Percentiles rank a stretch among this genome's conserved stretches.
Evolutionary conservation across 1,140 invertebrate genomes (phyloP).

Genomic region (Acyrthosiphon pisum): DNA sequence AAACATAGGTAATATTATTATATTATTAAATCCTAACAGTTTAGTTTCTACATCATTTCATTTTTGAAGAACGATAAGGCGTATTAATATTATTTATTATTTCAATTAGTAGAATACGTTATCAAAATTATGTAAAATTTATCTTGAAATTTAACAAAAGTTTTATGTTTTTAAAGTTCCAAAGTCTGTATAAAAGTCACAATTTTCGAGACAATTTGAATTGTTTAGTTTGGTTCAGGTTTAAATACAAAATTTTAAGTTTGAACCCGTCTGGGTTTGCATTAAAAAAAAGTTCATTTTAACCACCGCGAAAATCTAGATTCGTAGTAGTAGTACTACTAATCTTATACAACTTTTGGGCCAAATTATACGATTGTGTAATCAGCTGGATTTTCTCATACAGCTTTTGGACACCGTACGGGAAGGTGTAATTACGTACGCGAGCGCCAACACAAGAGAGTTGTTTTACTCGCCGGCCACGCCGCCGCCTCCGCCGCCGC

Average conservation of each 20-base stretch:
- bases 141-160: neutral
- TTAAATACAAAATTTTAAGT: neutral
- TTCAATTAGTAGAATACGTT: too few relatives aligned
- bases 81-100: too few relatives aligned
- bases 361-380: neutral
- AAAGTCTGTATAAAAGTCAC: neutral
- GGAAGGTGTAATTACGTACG: conserved; percentile 47
- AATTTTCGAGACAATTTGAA: neutral
- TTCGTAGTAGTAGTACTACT: neutral
- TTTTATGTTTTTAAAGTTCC: neutral
- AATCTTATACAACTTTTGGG: neutral
- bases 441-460: conserved; percentile 42
- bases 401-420: conserved; percentile 36
- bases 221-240: neutral
- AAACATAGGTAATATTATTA: neutral
- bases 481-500: neutral
- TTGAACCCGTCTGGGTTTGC: neutral
- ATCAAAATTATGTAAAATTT: too few relatives aligned
- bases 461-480: conserved; percentile 48
- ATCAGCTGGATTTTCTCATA: neutral
- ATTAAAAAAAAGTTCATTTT: neutral
- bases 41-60: neutral
- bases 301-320: neutral
- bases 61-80: too few relatives aligned
- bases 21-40: neutral